A percentile compares a stretch with the other conserved stretches of the same genome.
These are phyloP conservation scores for Drosophila albomicans DNA, from an alignment of 1,140 invertebrate genomes.

Conservation along the genomic window DNA sequence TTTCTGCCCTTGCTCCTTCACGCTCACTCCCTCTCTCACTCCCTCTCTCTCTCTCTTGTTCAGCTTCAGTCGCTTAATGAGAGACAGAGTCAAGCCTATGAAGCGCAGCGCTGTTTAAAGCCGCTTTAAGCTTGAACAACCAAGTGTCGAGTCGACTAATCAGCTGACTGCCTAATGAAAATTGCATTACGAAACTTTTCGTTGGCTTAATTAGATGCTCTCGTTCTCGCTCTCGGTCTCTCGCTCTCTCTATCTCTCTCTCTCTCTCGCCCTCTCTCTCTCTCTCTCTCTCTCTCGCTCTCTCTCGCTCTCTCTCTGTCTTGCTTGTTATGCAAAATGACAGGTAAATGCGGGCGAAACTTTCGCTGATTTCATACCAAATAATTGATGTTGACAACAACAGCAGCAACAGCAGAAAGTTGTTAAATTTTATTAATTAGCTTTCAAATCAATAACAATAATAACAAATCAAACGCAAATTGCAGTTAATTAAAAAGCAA, in stretches of 20 bases:
- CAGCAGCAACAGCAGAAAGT: not conserved
- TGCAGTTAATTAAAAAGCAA: conserved; percentile 24
- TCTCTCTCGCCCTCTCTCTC: no score
- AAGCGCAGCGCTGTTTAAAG: not conserved
- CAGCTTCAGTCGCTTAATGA: not conserved
- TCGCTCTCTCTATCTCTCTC: no score
- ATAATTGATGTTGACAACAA: not conserved
- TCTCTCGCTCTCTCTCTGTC: no score
- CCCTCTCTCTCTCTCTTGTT: not conserved
- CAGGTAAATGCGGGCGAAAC: not conserved
- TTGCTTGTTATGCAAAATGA: not conserved
- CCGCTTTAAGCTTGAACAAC: no score
- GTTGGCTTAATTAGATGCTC: not conserved
- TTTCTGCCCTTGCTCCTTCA: not conserved
- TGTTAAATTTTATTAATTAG: not conserved
- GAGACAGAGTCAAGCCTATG: not conserved
- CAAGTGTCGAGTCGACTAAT: not conserved
- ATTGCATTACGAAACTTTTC: conserved; percentile 3
- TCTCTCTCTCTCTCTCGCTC: no score
- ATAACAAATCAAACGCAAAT: conserved; percentile 7
- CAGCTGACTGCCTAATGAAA: not conserved
- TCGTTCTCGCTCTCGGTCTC: not conserved
- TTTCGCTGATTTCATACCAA: not conserved
- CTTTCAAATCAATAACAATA: not conserved
- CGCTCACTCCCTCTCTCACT: not conserved